Conservation (phyloP, 53 echinoderm and acorn worm species). For the Astropecten irregularis region DNA sequence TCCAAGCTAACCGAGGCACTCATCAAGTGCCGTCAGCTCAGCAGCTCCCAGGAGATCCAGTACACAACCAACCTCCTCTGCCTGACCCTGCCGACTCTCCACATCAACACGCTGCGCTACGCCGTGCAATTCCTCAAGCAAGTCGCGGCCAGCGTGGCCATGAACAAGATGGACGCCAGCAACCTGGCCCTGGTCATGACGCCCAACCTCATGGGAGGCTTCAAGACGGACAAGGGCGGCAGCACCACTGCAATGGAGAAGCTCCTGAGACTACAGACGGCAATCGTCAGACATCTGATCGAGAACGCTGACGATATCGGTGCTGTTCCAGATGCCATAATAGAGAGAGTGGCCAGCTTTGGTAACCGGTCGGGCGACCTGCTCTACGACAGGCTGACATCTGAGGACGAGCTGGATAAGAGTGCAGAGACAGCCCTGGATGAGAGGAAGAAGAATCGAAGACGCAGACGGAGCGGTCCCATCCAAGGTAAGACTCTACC, state of each 20-base stretch:
- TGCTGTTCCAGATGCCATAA: conserved; percentile 73
- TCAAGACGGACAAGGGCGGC: conserved; percentile 17
- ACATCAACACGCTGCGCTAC: conserved; percentile 75
- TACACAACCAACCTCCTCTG: conserved; percentile 71
- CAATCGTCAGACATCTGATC: conserved; percentile 71
- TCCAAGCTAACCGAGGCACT: conserved; percentile 67
- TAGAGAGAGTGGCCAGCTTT: conserved; percentile 68
- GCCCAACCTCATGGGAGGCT: conserved; percentile 76
- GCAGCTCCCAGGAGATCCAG: conserved; percentile 60
- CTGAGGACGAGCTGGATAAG: conserved; percentile 95
- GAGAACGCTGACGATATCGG: conserved; percentile 83
- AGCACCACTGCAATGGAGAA: conserved; percentile 70
- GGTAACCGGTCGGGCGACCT: conserved; percentile 67
- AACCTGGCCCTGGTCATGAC: conserved; percentile 88
- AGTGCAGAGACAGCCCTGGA: conserved; percentile 77
- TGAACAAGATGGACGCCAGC: conserved; percentile 88
- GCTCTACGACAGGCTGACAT: conserved; percentile 74
- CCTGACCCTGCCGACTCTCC: conserved; percentile 68
- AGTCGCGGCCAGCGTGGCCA: conserved; percentile 59
- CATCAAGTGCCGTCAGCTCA: conserved; percentile 74
- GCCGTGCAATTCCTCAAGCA: conserved; percentile 74
- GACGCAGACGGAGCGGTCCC: conserved; percentile 76
- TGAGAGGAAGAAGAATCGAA: conserved; percentile 53
- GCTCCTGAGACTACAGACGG: conserved; percentile 67
- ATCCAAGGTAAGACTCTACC: conserved; percentile 82